Evolutionary conservation across 2,888 invertebrate genomes (phyloP), one percentile per base, ranked within the genome.

Genomic region (Smittia aterrima): DNA sequence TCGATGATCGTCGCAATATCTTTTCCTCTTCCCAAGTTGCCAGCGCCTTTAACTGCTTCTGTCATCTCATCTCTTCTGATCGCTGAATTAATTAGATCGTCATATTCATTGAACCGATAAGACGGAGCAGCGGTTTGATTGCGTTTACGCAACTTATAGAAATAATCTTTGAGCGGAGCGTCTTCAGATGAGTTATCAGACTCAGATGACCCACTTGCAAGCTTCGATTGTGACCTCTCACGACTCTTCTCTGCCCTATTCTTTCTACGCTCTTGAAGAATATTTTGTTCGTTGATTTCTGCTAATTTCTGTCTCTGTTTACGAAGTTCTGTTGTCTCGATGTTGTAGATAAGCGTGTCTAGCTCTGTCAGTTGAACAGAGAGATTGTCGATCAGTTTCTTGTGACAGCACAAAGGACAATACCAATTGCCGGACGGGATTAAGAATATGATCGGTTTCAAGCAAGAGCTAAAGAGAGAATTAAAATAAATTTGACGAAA

Each of bases 391-490:
- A 66, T 71, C 7, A 83, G 77, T 83, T 92, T 87, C 79, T 93
- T 94, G 83, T 98, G 98, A 82, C 96, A 93, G 83, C 98, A 99
- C 0, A 94, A 93, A 38, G 98, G 98, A 83, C 99, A 99, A 84
- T 89, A 95, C 99, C 98, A 99, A 82, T 97, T 94, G 0, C 98
- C 98, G 81, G 96, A 96, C 0, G 98, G 99, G 78, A 99, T 93
- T 32, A 94, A 88, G 84, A 97, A 90, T 54, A 99, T 87, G 75
- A 96, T 89, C 0, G 98, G 98, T 76, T 93, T 89, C 47, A 98
- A 87, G 80, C 98, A 99, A 58, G 94, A 93, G 76, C 47, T 47
- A 16, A 38, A 38, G 38, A 38, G 9, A 38, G 38, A 38, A 38
- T n/a, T n/a, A n/a, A n/a, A n/a, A n/a, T n/a, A n/a, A n/a, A 47